Percentiles rank a stretch among this genome's conserved stretches.
phyloP scores from a whole-genome alignment of 2,888 invertebrate species.

The Bellardia bayeri region DNA sequence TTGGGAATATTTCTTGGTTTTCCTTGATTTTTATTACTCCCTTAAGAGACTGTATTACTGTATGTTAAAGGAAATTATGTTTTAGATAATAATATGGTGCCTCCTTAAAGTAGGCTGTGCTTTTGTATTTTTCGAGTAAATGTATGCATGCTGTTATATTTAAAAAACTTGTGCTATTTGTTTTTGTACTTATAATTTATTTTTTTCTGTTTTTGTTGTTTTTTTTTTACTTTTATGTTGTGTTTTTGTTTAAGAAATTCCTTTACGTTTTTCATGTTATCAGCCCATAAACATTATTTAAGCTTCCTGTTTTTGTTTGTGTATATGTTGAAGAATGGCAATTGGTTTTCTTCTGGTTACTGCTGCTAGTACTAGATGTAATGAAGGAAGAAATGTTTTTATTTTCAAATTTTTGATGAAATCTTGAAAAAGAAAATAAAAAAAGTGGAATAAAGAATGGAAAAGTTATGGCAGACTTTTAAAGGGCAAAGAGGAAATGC shows the following conservation, averaged over 20 bases:
- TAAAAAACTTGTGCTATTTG: conserved; percentile 24
- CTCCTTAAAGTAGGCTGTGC: conserved; percentile 32
- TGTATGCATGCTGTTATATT: neutral
- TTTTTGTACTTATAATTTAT: conserved; percentile 12
- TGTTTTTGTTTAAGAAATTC: conserved; percentile 1
- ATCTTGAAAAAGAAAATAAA: conserved; percentile 20
- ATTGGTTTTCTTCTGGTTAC: neutral
- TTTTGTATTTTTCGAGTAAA: neutral
- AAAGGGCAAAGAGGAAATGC: conserved; percentile 19
- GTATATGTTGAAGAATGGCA: neutral
- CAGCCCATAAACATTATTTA: conserved; percentile 33
- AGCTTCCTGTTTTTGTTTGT: conserved; percentile 37
- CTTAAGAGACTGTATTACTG: neutral
- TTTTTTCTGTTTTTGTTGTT: neutral
- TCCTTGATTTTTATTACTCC: conserved; percentile 6
- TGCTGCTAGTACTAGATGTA: neutral
- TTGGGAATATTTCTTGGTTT: conserved; percentile 13
- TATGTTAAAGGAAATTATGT: conserved; percentile 51
- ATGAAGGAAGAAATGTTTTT: conserved; percentile 23
- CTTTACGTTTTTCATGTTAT: neutral
- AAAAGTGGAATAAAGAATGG: neutral
- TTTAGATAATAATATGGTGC: conserved; percentile 51
- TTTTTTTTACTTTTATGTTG: neutral
- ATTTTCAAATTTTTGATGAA: conserved; percentile 44
- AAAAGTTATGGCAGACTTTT: neutral